A percentile compares a stretch with the other conserved stretches of the same genome.
Conservation (phyloP, 2,888 invertebrate species). For the Campoplex nolae region DNA sequence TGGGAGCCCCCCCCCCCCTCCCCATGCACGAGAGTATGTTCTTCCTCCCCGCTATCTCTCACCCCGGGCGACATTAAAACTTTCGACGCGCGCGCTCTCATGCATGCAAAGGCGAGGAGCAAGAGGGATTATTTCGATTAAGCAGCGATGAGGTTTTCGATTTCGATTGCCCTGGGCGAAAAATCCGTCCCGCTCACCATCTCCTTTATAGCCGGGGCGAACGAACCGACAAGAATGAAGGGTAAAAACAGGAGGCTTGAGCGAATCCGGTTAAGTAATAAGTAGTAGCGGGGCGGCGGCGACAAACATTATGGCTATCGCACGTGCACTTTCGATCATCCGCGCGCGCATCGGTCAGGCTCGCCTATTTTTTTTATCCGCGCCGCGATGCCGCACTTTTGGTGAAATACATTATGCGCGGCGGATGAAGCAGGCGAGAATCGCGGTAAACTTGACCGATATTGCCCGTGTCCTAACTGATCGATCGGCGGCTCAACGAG, state of each 20-base stretch:
- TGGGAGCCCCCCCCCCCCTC: not conserved
- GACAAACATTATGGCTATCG: slow-evolving; percentile 65
- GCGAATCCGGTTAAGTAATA: slow-evolving; percentile 55
- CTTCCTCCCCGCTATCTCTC: slow-evolving; percentile 38
- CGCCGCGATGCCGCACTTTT: not conserved
- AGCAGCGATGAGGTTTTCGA: no score
- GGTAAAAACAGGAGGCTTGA: slow-evolving; percentile 1
- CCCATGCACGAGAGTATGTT: not conserved
- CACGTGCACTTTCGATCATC: slow-evolving; percentile 55
- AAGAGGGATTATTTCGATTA: no score
- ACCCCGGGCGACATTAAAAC: slow-evolving; percentile 70
- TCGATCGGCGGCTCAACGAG: no score
- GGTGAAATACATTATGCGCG: no score
- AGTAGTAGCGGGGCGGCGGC: slow-evolving; percentile 55
- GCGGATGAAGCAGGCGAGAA: no score
- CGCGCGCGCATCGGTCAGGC: not conserved
- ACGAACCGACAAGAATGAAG: slow-evolving; percentile 33
- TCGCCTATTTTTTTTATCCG: not conserved
- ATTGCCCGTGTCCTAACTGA: no score
- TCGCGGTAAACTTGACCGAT: no score
- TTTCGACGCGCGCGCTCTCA: slow-evolving; percentile 62
- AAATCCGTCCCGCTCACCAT: not conserved
- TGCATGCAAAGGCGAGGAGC: no score
- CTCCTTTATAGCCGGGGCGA: not conserved
- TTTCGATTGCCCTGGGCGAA: slow-evolving; percentile 67